Percentiles rank a stretch among this genome's conserved stretches.
phyloP scores from a whole-genome alignment of 2,888 invertebrate genomes.

The Podotricha telesiphe region DNA sequence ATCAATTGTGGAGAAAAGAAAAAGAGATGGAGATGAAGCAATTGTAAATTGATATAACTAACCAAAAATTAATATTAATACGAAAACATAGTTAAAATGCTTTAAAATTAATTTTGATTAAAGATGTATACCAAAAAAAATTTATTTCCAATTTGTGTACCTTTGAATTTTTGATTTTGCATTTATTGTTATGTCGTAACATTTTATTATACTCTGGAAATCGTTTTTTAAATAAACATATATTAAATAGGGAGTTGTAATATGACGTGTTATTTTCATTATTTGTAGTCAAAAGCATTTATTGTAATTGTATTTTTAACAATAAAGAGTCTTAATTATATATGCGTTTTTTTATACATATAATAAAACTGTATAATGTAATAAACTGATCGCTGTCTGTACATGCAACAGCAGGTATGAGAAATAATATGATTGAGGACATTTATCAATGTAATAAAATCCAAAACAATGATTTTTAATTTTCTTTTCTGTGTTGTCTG shows the following conservation, averaged over 20 bases:
- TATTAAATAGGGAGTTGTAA: conserved; percentile 2
- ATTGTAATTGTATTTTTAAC: conserved; percentile 48
- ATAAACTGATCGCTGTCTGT: too few species aligned
- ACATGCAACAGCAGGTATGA: too few species aligned
- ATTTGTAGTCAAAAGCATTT: conserved; percentile 51
- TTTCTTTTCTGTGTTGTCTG: too few species aligned
- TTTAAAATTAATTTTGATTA: background rate
- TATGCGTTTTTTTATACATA: conserved; percentile 14
- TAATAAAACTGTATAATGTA: too few species aligned
- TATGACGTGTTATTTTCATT: conserved; percentile 25
- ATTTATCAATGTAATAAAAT: too few species aligned
- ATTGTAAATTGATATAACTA: background rate
- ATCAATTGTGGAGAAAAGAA: too few species aligned
- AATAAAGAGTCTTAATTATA: conserved; percentile 42
- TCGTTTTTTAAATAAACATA: conserved; percentile 10
- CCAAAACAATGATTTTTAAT: too few species aligned
- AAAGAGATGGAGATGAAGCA: background rate
- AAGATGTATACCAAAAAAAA: conserved; percentile 3
- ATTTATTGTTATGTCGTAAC: conserved; percentile 2
- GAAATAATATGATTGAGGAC: too few species aligned
- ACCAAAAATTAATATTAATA: conserved; percentile 14
- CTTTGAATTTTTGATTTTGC: conserved; percentile 7
- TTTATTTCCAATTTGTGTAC: background rate
- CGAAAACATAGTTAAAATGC: background rate
- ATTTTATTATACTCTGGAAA: too few species aligned